A percentile compares a stretch with the other conserved stretches of the same genome.
Evolutionary conservation across 2,888 invertebrate genomes (phyloP).

Genomic region (Sphecodes monilicornis): DNA sequence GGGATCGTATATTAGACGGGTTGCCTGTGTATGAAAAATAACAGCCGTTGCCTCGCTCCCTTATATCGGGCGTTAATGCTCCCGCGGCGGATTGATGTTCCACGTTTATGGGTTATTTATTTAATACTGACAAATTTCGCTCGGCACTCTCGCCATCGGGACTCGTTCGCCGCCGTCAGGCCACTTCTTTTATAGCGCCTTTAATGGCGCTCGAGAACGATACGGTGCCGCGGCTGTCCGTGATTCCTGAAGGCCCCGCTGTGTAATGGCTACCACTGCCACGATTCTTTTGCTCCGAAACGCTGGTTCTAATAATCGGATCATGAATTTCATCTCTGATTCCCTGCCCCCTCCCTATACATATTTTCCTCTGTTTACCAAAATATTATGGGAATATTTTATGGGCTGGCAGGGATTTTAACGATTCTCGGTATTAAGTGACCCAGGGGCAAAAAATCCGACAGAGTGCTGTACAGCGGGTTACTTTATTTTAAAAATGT

Average conservation of each 20-base stretch:
- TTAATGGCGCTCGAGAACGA: constrained; percentile 76
- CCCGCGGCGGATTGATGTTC: constrained; percentile 82
- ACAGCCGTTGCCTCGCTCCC: constrained; percentile 77
- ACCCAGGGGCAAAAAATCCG: background rate
- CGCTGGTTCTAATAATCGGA: constrained; percentile 5
- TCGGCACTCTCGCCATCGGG: constrained; percentile 64
- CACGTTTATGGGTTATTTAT: constrained; percentile 84
- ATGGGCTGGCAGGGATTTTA: background rate
- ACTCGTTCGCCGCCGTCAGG: constrained; percentile 60
- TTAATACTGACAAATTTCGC: constrained; percentile 84
- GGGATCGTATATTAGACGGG: constrained; percentile 73
- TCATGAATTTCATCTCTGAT: background rate
- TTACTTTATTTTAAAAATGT: background rate
- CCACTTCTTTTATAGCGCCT: constrained; percentile 79
- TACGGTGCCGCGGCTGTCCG: constrained; percentile 45
- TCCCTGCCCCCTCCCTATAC: background rate
- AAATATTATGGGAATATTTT: background rate
- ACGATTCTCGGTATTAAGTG: background rate
- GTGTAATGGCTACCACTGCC: constrained; percentile 4
- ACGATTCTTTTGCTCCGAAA: background rate
- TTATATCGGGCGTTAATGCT: constrained; percentile 83
- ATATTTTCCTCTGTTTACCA: background rate
- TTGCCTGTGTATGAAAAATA: constrained; percentile 82
- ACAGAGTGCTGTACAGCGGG: background rate
- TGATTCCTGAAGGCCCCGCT: constrained; percentile 51